phyloP scores from a whole-genome alignment of 2,888 invertebrate genomes.

The Ommatoiulus sabulosus region DNA sequence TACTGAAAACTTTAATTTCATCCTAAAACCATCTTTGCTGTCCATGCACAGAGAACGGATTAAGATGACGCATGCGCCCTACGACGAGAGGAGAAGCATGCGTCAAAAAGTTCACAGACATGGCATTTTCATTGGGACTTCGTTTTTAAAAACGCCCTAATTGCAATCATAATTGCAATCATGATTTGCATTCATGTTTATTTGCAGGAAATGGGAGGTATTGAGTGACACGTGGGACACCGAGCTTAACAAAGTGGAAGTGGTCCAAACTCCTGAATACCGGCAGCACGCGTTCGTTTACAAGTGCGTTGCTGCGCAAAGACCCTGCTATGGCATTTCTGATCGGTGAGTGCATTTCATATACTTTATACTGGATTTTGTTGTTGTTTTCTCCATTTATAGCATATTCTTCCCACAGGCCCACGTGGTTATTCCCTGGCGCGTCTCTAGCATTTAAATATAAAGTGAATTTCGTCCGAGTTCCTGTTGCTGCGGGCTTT shows the following conservation, averaged over 20 bases:
- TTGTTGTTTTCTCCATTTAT: neutral
- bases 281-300: slow-evolving; percentile 61
- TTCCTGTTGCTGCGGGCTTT: slow-evolving; percentile 1
- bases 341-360: slow-evolving; percentile 55
- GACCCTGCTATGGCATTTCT: slow-evolving; percentile 59
- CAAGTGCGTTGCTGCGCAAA: slow-evolving; percentile 58
- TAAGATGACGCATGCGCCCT: too few relatives aligned
- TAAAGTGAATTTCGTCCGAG: slow-evolving; percentile 17
- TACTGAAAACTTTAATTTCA: too few relatives aligned
- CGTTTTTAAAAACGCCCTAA: too few relatives aligned
- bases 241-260: slow-evolving; percentile 58
- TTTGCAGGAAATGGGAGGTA: slow-evolving; percentile 60
- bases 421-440: neutral
- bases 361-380: neutral
- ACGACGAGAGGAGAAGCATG: too few relatives aligned
- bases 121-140: too few relatives aligned
- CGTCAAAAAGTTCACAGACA: too few relatives aligned
- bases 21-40: too few relatives aligned
- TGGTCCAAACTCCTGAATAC: slow-evolving; percentile 59
- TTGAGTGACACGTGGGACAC: slow-evolving; percentile 60
- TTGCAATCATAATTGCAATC: too few relatives aligned
- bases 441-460: neutral
- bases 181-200: neutral
- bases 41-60: too few relatives aligned
- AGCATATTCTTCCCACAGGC: neutral